Conservation (phyloP, 2,888 invertebrate genomes). For the Sisyra nigra region DNA sequence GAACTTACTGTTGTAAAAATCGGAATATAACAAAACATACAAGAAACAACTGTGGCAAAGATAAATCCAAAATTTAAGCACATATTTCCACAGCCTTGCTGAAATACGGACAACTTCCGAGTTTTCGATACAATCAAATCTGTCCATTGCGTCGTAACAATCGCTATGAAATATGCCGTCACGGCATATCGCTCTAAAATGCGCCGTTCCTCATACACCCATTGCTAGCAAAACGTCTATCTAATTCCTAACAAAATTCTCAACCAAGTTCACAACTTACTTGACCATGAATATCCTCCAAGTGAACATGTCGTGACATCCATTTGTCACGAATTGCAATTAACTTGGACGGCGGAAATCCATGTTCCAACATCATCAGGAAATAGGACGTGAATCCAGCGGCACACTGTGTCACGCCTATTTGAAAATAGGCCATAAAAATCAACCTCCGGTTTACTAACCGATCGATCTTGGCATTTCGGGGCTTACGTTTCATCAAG, state of each 20-base stretch:
- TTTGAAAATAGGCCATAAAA: neutral
- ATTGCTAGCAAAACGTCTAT: neutral
- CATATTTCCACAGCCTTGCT: neutral
- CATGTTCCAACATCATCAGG: neutral
- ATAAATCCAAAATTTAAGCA: neutral
- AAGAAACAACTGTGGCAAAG: neutral
- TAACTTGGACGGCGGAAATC: neutral
- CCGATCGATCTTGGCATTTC: neutral
- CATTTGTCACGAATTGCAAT: neutral
- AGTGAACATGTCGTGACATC: neutral
- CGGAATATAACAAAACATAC: neutral
- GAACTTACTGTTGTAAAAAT: neutral
- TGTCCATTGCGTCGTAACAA: neutral
- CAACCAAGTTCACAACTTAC: too few species aligned
- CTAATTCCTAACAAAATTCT: too few species aligned
- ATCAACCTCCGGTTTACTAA: neutral
- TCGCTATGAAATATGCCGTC: neutral
- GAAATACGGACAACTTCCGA: neutral
- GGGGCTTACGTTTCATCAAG: slow-evolving; percentile 30
- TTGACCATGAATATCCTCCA: neutral
- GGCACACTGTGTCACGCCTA: neutral
- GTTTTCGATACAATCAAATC: neutral
- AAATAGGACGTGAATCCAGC: slow-evolving; percentile 3
- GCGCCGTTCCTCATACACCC: neutral
- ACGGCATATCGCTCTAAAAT: neutral